Conservation (phyloP, 2,888 invertebrate species). For the Drosophila borealis region DNA sequence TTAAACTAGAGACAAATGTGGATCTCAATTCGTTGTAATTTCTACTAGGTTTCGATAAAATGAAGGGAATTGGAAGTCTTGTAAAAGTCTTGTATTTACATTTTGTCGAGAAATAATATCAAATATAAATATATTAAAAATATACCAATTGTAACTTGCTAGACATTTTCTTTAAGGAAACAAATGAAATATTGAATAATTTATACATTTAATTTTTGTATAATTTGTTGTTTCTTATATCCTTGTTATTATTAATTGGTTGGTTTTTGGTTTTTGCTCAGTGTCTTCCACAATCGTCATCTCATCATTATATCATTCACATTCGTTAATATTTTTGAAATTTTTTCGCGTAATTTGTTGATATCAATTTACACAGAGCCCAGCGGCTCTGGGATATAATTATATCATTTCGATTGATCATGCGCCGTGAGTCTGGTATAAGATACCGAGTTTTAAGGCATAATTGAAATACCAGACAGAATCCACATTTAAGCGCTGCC, state of each 20-base stretch:
- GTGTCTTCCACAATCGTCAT: slow-evolving; percentile 60
- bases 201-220: neutral
- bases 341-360: slow-evolving; percentile 81
- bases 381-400: slow-evolving; percentile 60
- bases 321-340: slow-evolving; percentile 81
- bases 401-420: slow-evolving; percentile 81
- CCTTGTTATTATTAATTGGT: too few species aligned
- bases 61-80: too few species aligned
- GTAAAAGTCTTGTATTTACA: too few species aligned
- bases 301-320: slow-evolving; percentile 79
- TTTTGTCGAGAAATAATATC: too few species aligned
- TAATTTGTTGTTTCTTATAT: too few species aligned
- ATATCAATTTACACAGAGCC: slow-evolving; percentile 77
- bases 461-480: slow-evolving; percentile 53
- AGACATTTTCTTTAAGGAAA: too few species aligned
- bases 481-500: slow-evolving; percentile 10
- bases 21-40: too few species aligned
- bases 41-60: too few species aligned
- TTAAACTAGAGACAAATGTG: too few species aligned
- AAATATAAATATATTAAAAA: too few species aligned
- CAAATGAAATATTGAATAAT: too few species aligned
- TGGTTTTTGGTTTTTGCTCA: slow-evolving; percentile 21
- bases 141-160: too few species aligned
- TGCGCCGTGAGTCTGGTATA: slow-evolving; percentile 56
- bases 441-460: slow-evolving; percentile 49